Conservation (phyloP, 1,140 invertebrate species). For the Lordiphosa collinella region DNA sequence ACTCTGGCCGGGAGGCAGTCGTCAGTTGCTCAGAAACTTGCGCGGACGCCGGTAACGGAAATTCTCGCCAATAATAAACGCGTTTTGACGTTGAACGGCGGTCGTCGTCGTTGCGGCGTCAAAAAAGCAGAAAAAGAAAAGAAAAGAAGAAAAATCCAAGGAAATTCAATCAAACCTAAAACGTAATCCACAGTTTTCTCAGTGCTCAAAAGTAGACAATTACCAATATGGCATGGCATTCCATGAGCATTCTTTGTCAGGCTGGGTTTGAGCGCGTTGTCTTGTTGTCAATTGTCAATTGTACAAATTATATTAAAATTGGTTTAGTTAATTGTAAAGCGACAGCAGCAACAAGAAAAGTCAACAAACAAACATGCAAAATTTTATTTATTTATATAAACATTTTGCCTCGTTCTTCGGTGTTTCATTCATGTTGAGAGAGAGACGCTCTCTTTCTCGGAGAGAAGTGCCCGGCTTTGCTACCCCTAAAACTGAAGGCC, state of each 20-base stretch:
- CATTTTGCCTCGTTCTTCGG: neutral
- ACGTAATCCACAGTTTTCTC: constrained; percentile 31
- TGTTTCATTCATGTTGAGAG: neutral
- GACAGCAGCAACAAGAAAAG: constrained; percentile 10
- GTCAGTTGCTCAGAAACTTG: constrained; percentile 27
- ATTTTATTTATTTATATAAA: constrained; percentile 24
- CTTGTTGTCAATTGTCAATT: constrained; percentile 46
- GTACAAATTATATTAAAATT: constrained; percentile 61
- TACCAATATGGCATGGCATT: too few species aligned
- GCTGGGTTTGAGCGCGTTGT: constrained; percentile 1
- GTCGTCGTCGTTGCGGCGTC: constrained; percentile 23
- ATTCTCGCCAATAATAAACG: constrained; percentile 35
- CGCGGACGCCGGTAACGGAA: constrained; percentile 58
- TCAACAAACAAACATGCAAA: constrained; percentile 16
- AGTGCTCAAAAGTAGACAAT: neutral
- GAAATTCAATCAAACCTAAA: constrained; percentile 16
- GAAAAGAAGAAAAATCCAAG: constrained; percentile 1
- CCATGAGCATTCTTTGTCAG: neutral
- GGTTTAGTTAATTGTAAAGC: constrained; percentile 55
- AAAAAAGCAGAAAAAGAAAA: constrained; percentile 9
- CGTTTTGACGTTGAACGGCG: constrained; percentile 40
- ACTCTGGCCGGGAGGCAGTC: neutral
- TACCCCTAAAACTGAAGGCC: constrained; percentile 2
- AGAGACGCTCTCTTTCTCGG: neutral
- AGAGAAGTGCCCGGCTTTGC: neutral